Conservation (phyloP, 1,140 invertebrate species). For the Cherax quadricarinatus region DNA sequence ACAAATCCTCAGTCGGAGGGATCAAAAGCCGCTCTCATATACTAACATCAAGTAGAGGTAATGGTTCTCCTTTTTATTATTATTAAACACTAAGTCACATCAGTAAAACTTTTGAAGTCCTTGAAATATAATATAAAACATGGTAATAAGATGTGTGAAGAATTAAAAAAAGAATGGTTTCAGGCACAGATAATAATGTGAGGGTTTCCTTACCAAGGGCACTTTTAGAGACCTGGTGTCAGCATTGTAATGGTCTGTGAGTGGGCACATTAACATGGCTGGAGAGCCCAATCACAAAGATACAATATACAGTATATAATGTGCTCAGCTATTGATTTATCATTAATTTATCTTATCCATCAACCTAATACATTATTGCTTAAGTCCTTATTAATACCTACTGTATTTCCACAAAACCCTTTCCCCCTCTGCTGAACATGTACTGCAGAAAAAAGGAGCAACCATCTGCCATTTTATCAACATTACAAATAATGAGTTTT, state of each 20-base stretch:
- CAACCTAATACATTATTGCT: not conserved
- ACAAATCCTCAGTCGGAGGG: not conserved
- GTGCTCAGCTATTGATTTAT: not conserved
- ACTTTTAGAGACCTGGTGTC: not conserved
- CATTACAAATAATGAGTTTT: not conserved
- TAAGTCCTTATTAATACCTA: not conserved
- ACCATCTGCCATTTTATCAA: not conserved
- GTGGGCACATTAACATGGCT: not conserved
- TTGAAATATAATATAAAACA: not conserved
- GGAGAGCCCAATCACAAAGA: not conserved
- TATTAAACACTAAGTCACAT: not conserved
- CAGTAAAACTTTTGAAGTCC: not conserved
- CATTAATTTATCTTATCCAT: not conserved
- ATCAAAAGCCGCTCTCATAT: not conserved
- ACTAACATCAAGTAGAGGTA: conserved; percentile 11
- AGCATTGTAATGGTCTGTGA: not conserved
- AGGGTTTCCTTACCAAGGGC: not conserved
- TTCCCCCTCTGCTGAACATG: not conserved
- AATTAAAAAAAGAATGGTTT: not conserved
- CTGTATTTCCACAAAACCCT: not conserved
- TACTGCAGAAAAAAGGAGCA: not conserved
- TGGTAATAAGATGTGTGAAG: not conserved
- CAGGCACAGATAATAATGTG: not conserved
- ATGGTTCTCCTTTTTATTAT: not conserved
- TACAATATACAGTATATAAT: not conserved